Evolutionary conservation across 2,797 vertebrate species (phyloP).

Genomic region (Tenualosa ilisha): DNA sequence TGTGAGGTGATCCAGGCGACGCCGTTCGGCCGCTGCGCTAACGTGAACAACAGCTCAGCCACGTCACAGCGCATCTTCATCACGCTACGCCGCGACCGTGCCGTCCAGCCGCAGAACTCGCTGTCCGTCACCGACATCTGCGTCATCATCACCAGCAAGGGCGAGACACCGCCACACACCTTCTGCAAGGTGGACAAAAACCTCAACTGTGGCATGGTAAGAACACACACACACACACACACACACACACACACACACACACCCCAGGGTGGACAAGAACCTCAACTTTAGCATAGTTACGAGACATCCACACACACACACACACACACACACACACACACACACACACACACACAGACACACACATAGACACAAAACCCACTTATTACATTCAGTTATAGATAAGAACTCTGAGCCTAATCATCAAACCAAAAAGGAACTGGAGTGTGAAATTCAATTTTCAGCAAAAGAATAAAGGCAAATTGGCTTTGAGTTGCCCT

Average conservation of each 20-base stretch:
- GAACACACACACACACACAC: constrained; percentile 44
- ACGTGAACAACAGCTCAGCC: constrained; percentile 97
- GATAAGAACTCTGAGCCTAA: neutral
- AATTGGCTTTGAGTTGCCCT: no score
- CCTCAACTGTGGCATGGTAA: constrained; percentile 96
- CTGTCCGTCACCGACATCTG: constrained; percentile 96
- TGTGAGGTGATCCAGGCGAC: constrained; percentile 96
- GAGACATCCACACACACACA: neutral
- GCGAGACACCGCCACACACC: constrained; percentile 94
- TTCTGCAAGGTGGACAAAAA: constrained; percentile 98
- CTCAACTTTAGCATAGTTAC: constrained; percentile 97
- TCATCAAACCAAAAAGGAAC: neutral
- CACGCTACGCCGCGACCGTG: constrained; percentile 84
- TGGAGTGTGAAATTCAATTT: neutral
- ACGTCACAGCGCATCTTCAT: constrained; percentile 95
- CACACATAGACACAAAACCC: constrained; percentile 68
- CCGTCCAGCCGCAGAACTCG: constrained; percentile 88
- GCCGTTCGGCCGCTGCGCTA: constrained; percentile 94
- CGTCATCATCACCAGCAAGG: constrained; percentile 94
- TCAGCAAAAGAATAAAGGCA: no score
- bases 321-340: neutral
- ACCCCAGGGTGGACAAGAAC: constrained; percentile 96
- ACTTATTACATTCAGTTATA: neutral
- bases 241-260: constrained; percentile 6
- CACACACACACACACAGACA: neutral